These are phyloP conservation scores for Rhyacophila brunnea DNA, from an alignment of 1,140 invertebrate genomes.

Conservation along the genomic window DNA sequence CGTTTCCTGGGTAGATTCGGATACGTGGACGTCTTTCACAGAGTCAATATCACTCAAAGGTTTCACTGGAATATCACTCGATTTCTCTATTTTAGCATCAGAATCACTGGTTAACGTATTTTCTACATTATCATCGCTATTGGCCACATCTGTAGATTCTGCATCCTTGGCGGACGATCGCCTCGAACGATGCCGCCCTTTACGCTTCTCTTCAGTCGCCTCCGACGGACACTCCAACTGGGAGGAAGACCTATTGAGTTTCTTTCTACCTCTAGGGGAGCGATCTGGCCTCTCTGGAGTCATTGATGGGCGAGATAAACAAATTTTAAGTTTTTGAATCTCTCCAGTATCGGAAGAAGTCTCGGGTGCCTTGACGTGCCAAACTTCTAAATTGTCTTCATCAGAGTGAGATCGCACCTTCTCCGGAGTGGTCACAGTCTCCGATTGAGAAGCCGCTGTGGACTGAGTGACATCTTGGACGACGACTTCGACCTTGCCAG, in stretches of 20 bases:
- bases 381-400: slow-evolving; percentile 24
- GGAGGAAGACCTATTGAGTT: slow-evolving; percentile 14
- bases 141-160: neutral
- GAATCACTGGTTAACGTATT: neutral
- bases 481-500: neutral
- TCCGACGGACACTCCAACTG: slow-evolving; percentile 15
- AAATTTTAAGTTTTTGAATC: slow-evolving; percentile 33
- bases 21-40: too few relatives aligned
- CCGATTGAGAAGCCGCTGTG: slow-evolving; percentile 2
- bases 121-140: neutral
- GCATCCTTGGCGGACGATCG: slow-evolving; percentile 15
- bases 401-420: slow-evolving; percentile 5
- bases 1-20: too few relatives aligned
- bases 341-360: slow-evolving; percentile 24
- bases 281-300: slow-evolving; percentile 20
- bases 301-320: slow-evolving; percentile 22
- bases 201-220: slow-evolving; percentile 21
- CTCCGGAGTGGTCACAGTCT: neutral
- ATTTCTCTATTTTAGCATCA: neutral
- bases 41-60: too few relatives aligned
- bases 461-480: neutral
- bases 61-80: neutral
- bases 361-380: slow-evolving; percentile 30
- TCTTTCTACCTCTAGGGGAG: slow-evolving; percentile 17
- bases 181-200: slow-evolving; percentile 23